These are phyloP conservation scores for Coenobita brevimanus DNA, from an alignment of 1,140 invertebrate species.

Conservation along the genomic window DNA sequence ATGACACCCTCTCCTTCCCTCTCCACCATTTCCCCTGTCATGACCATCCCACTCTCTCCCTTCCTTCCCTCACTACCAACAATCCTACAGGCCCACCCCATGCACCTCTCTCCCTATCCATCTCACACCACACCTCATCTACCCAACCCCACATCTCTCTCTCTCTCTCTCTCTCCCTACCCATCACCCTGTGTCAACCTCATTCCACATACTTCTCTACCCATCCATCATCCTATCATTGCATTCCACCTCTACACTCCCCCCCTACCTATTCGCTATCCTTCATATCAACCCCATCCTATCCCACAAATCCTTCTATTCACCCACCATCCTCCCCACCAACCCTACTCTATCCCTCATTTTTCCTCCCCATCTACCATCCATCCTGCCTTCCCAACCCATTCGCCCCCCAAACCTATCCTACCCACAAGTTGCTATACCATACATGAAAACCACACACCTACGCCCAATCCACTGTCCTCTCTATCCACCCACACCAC, in stretches of 20 bases:
- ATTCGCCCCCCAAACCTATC: too few relatives aligned
- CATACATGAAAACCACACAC: too few relatives aligned
- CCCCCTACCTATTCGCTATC: not conserved
- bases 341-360: not conserved
- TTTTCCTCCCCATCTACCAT: too few relatives aligned
- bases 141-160: too few relatives aligned
- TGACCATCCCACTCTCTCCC: slow-evolving; percentile 13
- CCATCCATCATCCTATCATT: not conserved
- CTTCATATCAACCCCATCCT: not conserved
- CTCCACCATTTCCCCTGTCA: not conserved
- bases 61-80: not conserved
- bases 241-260: not conserved
- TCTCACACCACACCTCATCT: not conserved
- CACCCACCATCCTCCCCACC: not conserved
- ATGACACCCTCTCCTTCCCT: not conserved
- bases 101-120: not conserved
- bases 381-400: too few relatives aligned
- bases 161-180: not conserved
- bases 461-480: too few relatives aligned
- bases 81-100: not conserved
- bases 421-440: too few relatives aligned
- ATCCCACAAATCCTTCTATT: not conserved
- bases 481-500: too few relatives aligned
- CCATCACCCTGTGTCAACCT: not conserved
- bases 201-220: not conserved